Conservation (phyloP, 2,797 vertebrate species). For the Hippocampus kuda region DNA sequence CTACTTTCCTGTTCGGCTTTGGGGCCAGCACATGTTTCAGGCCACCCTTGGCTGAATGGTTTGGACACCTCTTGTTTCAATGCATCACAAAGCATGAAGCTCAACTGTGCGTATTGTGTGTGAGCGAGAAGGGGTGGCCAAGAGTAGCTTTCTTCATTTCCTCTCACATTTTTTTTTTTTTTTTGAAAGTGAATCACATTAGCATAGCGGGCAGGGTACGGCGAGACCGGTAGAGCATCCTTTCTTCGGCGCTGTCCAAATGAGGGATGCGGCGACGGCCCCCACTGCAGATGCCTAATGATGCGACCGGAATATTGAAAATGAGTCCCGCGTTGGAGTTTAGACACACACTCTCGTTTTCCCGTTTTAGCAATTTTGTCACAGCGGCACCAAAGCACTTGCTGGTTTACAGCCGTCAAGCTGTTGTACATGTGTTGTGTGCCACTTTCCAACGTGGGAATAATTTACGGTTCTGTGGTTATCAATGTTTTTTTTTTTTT, state of each 20-base stretch:
- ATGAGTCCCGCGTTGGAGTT: conserved; percentile 41
- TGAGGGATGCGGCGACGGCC: conserved; percentile 56
- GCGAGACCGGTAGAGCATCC: conserved; percentile 55
- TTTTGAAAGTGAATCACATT: conserved; percentile 58
- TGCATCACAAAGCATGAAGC: conserved; percentile 18
- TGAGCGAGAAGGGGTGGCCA: conserved; percentile 51
- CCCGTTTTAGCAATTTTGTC: conserved; percentile 4
- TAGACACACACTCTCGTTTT: not conserved
- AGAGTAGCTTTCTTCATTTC: conserved; percentile 60
- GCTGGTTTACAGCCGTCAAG: not conserved
- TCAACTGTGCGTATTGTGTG: conserved; percentile 48
- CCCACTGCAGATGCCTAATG: conserved; percentile 56
- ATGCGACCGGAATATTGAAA: conserved; percentile 56
- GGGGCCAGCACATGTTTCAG: not conserved
- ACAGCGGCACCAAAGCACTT: not conserved
- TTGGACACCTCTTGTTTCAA: not conserved
- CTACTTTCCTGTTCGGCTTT: not conserved
- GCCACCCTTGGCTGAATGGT: not conserved
- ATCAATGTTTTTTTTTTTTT: not conserved
- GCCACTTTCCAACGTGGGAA: not conserved
- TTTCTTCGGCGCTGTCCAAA: conserved; percentile 57
- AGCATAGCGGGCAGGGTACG: conserved; percentile 55
- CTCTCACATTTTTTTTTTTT: conserved; percentile 52
- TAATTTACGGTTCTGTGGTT: not conserved
- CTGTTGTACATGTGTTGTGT: conserved; percentile 9